Conservation (phyloP, 2,888 invertebrate genomes). For the Leptinotarsa rubiginosa region DNA sequence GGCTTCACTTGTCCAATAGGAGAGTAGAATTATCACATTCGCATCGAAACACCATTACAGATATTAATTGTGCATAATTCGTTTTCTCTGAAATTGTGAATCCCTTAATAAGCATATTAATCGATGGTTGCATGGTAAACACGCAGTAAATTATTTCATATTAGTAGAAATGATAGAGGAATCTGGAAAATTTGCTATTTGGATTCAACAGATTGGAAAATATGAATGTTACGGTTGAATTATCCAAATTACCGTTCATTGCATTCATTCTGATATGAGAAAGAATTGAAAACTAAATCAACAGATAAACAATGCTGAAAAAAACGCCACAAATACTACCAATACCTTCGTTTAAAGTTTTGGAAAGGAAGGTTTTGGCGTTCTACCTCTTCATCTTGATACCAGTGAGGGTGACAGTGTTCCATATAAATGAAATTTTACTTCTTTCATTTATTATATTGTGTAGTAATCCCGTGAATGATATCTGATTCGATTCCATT, state of each 20-base stretch:
- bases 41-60: conserved; percentile 23
- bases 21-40: conserved; percentile 23
- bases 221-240: conserved; percentile 1
- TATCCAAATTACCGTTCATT: conserved; percentile 2
- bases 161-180: conserved; percentile 29
- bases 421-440: no score
- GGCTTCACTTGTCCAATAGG: conserved; percentile 7
- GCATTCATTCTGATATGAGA: background rate
- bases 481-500: no score
- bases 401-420: no score
- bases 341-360: no score
- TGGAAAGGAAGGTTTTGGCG: no score
- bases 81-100: conserved; percentile 24
- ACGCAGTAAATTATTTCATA: conserved; percentile 37
- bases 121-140: conserved; percentile 32
- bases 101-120: conserved; percentile 36
- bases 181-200: conserved; percentile 18
- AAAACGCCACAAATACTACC: no score
- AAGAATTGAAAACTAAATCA: background rate
- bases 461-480: no score
- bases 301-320: background rate
- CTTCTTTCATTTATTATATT: no score
- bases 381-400: no score
- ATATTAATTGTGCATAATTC: conserved; percentile 35
- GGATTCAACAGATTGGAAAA: background rate